Evolutionary conservation across 2,113 vertebrate genomes (phyloP), one percentile per base, ranked within the genome.

Genomic region (human): DNA sequence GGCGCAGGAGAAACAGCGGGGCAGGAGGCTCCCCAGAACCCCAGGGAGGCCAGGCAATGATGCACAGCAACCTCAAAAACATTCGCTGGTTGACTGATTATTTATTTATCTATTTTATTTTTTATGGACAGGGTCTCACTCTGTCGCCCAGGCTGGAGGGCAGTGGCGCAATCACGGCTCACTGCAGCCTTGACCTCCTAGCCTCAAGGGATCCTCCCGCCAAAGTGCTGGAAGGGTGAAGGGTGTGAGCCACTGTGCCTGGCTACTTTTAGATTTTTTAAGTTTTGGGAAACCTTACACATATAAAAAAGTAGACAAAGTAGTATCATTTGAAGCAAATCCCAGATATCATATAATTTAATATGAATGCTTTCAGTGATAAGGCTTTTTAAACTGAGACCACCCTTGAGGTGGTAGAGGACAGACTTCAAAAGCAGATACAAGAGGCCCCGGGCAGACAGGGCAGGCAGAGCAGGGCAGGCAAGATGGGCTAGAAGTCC

Each of bases 381-480:
- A 8, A 52, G 70, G 16, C 11, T 30, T 22, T 61, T 70, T 50
- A 40, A 52, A 50, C 6, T 30, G 30, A 92, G 59, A 64, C 14
- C 6, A 61, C 72, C 48, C 55, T 6, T 2, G 3, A 40, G 16
- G 6, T 5, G 50, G 66, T 0, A 18, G 6, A n/a, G 35, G 10
- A 38, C 20, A 55, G 3, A 35, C 57, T 12, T 45, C 57, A 35
- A 8, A 32, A 22, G 59, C 38, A 18, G 25, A 20, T 11, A 13
- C 10, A 40, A 30, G 68, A 40, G 35, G 35, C 48, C 40, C 30
- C 3, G 9, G 27, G 45, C 73, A 10, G 30, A 16, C 8, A 50
- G 45, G 30, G 45, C 75, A 52, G 40, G 40, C 52, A n/a, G 30
- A 23, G 11, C n/a, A 72, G n/a, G 75, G 5, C 40, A 25, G 32